Evolutionary conservation across 2,888 invertebrate species (phyloP).

Genomic region (Neoascia interrupta): DNA sequence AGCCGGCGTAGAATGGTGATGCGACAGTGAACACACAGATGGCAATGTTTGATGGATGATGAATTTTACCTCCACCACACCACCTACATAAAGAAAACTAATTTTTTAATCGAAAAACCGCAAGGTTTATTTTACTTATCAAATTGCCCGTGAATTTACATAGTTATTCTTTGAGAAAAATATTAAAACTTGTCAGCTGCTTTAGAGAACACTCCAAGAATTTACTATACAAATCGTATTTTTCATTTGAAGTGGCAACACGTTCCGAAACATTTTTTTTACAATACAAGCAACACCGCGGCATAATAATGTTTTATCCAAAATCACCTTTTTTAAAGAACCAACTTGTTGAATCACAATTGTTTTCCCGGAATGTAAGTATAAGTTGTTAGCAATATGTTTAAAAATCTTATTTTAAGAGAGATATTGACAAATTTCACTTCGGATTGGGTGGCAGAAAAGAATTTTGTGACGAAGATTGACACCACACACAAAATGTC

Average conservation of each 20-base stretch:
- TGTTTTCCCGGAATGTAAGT: conserved; percentile 78
- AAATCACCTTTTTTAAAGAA: conserved; percentile 77
- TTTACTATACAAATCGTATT: too few species aligned
- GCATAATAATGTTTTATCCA: conserved; percentile 77
- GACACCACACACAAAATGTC: conserved; percentile 59
- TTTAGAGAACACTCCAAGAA: too few species aligned
- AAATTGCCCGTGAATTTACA: too few species aligned
- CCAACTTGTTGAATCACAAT: conserved; percentile 76
- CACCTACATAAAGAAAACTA: conserved; percentile 2
- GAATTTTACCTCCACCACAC: conserved; percentile 4
- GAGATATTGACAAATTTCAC: conserved; percentile 20
- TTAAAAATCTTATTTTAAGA: conserved; percentile 15
- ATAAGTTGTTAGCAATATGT: conserved; percentile 51
- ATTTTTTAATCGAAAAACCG: conserved; percentile 19
- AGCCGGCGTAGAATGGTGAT: conserved; percentile 58
- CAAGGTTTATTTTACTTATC: too few species aligned
- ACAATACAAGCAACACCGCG: too few species aligned
- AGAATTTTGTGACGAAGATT: conserved; percentile 45
- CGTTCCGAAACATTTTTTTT: too few species aligned
- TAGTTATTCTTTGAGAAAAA: too few species aligned
- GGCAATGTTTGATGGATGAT: too few species aligned
- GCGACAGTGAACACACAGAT: conserved; percentile 40
- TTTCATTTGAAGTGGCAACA: too few species aligned
- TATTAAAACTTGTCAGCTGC: too few species aligned
- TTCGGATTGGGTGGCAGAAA: conserved; percentile 36